These are phyloP conservation scores for Apantesis nais DNA, from an alignment of 2,888 invertebrate genomes.

Conservation along the genomic window DNA sequence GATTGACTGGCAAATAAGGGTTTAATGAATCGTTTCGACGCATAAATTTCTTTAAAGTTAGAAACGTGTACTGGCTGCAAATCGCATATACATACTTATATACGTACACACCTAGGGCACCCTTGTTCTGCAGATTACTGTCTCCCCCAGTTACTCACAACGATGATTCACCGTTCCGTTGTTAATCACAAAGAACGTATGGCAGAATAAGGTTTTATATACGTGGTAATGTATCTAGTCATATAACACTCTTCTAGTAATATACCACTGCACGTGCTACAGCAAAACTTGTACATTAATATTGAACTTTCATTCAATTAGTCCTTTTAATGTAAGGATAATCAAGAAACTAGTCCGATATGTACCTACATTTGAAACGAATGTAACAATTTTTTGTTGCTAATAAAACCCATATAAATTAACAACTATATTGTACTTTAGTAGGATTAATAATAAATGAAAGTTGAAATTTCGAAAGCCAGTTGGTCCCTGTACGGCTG, in stretches of 20 bases:
- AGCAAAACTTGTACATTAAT: not conserved
- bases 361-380: constrained; percentile 4
- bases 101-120: constrained; percentile 27
- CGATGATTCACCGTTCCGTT: constrained; percentile 78
- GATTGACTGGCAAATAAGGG: not conserved
- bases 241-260: not conserved
- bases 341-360: not conserved
- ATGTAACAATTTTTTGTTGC: not conserved
- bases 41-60: too few species aligned
- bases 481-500: constrained; percentile 19
- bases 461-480: constrained; percentile 21
- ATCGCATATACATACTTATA: not conserved
- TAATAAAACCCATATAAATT: not conserved
- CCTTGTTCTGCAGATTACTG: constrained; percentile 49
- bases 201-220: constrained; percentile 49
- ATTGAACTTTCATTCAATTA: not conserved
- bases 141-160: constrained; percentile 70
- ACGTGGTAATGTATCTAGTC: not conserved
- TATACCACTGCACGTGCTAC: not conserved
- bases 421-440: not conserved
- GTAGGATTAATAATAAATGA: constrained; percentile 8
- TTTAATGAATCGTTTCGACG: not conserved
- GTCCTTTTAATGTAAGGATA: not conserved
- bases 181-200: constrained; percentile 66
- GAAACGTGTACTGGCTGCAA: not conserved